Evolutionary conservation across 2,113 vertebrate genomes (phyloP).

Genomic region (Apistogramma diplotaenia): DNA sequence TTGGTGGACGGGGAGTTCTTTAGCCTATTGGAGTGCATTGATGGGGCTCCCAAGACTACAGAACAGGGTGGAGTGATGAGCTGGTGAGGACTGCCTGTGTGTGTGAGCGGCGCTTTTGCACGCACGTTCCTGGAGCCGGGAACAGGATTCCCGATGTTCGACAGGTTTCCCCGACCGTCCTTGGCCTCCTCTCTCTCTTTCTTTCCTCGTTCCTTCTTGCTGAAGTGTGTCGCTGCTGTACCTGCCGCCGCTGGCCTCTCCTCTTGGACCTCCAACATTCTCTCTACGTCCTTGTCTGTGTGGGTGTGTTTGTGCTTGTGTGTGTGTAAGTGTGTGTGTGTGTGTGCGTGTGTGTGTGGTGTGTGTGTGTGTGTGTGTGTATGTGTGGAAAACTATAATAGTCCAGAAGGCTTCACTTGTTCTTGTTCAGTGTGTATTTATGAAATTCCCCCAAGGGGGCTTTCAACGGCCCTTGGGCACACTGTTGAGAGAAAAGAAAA

Average conservation of each 20-base stretch:
- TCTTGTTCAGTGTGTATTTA: constrained; percentile 55
- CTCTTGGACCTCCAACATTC: constrained; percentile 79
- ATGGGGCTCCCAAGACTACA: constrained; percentile 75
- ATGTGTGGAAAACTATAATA: constrained; percentile 60
- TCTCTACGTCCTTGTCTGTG: constrained; percentile 68
- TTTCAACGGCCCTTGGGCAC: constrained; percentile 76
- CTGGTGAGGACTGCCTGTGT: constrained; percentile 75
- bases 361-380: constrained; percentile 10
- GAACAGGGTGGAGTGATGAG: constrained; percentile 76
- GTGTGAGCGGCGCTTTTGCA: constrained; percentile 64
- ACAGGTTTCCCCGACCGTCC: constrained; percentile 69
- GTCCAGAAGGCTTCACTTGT: constrained; percentile 63
- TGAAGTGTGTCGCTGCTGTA: constrained; percentile 76
- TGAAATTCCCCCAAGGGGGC: constrained; percentile 76
- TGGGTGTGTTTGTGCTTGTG: constrained; percentile 2
- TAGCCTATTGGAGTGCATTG: constrained; percentile 76
- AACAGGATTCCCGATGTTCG: constrained; percentile 68
- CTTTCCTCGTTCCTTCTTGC: constrained; percentile 75
- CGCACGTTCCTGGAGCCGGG: constrained; percentile 70
- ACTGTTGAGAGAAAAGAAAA: constrained; percentile 59
- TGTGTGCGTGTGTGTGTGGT: constrained; percentile 12
- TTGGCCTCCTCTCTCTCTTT: constrained; percentile 75
- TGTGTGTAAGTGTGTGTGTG: background rate
- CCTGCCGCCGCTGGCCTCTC: constrained; percentile 77
- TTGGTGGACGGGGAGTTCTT: constrained; percentile 79